Conservation (phyloP, 2,113 vertebrate species). For the Salvelinus fontinalis region DNA sequence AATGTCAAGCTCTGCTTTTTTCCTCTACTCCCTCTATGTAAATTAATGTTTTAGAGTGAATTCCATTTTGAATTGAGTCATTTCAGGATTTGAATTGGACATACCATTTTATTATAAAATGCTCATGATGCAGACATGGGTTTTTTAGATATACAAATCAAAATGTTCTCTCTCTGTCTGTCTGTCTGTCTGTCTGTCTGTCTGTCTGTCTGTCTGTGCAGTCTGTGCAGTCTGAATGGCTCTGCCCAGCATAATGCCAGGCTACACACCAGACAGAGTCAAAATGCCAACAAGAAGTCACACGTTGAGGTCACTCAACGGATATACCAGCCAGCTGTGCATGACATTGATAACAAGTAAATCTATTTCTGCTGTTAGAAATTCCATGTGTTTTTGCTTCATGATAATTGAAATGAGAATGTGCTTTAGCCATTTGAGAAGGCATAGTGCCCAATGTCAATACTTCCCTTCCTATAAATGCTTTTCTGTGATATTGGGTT, state of each 20-base stretch:
- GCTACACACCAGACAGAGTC: background rate
- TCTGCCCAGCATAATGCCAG: background rate
- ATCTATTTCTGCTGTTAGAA: background rate
- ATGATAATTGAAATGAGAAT: background rate
- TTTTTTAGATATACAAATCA: background rate
- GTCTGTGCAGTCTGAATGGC: background rate
- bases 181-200: background rate
- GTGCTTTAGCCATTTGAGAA: background rate
- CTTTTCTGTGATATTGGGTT: background rate
- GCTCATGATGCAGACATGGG: background rate
- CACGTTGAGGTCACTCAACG: background rate
- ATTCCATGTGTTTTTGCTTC: too few species aligned
- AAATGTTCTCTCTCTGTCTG: background rate
- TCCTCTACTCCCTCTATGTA: background rate
- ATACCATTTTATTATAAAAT: slow-evolving; percentile 2
- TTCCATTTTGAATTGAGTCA: background rate
- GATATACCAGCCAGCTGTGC: background rate
- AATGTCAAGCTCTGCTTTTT: background rate
- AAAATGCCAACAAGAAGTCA: background rate
- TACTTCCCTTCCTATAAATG: background rate
- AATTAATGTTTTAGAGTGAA: background rate
- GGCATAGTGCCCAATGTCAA: background rate
- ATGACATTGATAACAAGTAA: background rate
- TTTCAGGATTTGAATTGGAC: background rate
- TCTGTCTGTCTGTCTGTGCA: background rate